Base-by-base conservation (phyloP, 64 coral and sea anemone genomes). In the Dendronephthya gigantea region DNA sequence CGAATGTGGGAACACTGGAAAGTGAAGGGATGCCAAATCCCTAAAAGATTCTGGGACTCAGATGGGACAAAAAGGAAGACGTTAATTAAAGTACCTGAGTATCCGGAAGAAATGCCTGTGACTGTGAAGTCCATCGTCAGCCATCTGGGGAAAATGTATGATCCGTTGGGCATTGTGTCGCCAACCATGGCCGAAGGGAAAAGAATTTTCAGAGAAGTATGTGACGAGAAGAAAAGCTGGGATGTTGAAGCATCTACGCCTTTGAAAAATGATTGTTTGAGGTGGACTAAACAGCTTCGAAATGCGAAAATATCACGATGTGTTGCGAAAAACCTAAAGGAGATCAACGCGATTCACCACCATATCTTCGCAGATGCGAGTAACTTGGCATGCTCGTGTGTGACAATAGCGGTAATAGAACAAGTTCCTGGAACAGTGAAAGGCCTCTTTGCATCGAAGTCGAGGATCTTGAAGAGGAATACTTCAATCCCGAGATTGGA, bases 291-390 rank as follows among this genome's bases (percentile, higher is more conserved):
- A 27, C 23, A 75, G 5, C 23, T 7, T 15, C 69, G 30, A 7
- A 75, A 75, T 75, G 69, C 15, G 35, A 31, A 16, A 16, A 29
- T 75, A 7, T 30, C 69, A 13, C 11, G 30, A 38, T 5, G 4
- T 2, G n/a, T 75, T 10, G 69, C 35, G 6, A 31, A 13, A 29
- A 34, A 34, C 28, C 11, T 12, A 3, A 34, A 27, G 23, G 8
- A 27, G 12, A 38, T 75, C 69, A 75, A 75, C 4, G n/a, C 23
- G 3, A 30, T 75, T 11, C 82, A 89, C 35, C 82, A 83, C 52
- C 87, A 89, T 28, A 49, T 89, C 83, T 45, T 89, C 81, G 81
- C 87, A 83, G 87, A 89, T 45, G 87, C 87, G 35, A 89, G 87
- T 76, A 83, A 89, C 10, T 66, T 84, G 35, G 87, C 87, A 76